Base-by-base conservation (phyloP, 2,888 invertebrate genomes). In the Cantharis flavilabris region DNA sequence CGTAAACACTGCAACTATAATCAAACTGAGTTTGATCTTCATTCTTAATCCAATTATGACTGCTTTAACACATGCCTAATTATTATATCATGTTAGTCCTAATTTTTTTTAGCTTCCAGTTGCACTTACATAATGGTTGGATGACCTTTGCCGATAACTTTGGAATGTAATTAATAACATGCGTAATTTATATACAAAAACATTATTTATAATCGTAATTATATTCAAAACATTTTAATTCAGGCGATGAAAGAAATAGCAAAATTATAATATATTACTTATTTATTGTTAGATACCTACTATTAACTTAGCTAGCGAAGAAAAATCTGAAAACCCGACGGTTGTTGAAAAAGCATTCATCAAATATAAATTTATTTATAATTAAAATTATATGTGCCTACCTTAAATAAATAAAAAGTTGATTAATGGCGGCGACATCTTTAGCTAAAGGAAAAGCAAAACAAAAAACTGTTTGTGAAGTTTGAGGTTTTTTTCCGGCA, bases 71-170 rank as follows among this genome's bases (percentile, higher is more conserved):
- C 72, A 72, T 77, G 64, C 64, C 72, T 23, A 62, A 33, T 67
- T 67, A 18, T 71, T 18, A 13, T 30, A 77, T 80, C 80, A 82
- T 81, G 79, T 72, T 70, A 79, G 78, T 71, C 78, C 75, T 77
- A 77, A 76, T 80, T 82, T 82, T 80, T 16, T 76, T 67, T 76
- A 70, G 20, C 71, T 75, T 73, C 70, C 16, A 18, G 64, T 16
- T 67, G 71, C 76, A 63, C 80, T 81, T 80, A 80, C 81, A 81
- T 82, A 82, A 81, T 79, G 76, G 79, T 81, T 76, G 74, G 80
- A 79, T 84, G 84, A 84, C 84, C 84, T 83, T 81, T 80, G 69
- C 76, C 77, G 81, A 82, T 78, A 75, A 75, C 13, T 33, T 33
- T 20, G 26, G 69, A 73, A 76, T 73, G 73, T 73, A 73, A 49